Conservation (phyloP, 1,140 invertebrate species). For the Zaprionus inermis region DNA sequence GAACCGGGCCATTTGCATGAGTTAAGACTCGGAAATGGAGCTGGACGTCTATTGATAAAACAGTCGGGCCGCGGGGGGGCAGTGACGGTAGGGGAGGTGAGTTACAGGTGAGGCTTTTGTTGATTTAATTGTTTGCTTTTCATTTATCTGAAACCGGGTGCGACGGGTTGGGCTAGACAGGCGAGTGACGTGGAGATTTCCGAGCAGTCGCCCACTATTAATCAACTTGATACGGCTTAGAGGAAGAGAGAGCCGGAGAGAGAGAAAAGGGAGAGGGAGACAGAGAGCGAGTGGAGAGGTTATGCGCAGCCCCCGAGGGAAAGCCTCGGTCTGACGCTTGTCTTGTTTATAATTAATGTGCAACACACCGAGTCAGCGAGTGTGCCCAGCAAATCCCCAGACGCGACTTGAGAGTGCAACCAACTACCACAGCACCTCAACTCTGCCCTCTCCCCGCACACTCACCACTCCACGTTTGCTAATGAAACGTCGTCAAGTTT, state of each 20-base stretch:
- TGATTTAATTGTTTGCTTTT: conserved; percentile 76
- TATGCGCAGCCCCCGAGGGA: conserved; percentile 18
- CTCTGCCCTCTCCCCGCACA: background rate
- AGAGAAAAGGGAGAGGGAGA: conserved; percentile 17
- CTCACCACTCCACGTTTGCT: conserved; percentile 33
- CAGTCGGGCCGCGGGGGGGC: background rate
- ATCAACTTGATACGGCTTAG: conserved; percentile 70
- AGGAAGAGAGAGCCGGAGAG: conserved; percentile 13
- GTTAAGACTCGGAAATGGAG: conserved; percentile 22
- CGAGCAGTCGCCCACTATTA: conserved; percentile 72
- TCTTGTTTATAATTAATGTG: conserved; percentile 80
- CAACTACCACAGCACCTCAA: background rate
- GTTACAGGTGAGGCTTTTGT: conserved; percentile 67
- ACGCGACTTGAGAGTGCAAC: conserved; percentile 28
- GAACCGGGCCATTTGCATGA: conserved; percentile 68
- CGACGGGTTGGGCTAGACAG: conserved; percentile 30
- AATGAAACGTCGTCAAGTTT: conserved; percentile 79
- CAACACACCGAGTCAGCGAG: conserved; percentile 40
- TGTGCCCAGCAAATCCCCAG: conserved; percentile 66
- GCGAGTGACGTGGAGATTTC: conserved; percentile 58
- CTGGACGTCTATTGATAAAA: conserved; percentile 56
- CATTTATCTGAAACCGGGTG: conserved; percentile 60
- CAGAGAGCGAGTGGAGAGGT: conserved; percentile 20
- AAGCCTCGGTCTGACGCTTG: conserved; percentile 29
- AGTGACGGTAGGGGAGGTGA: background rate